Evolutionary conservation across 2,888 invertebrate genomes (phyloP), one percentile per base, ranked within the genome.

Genomic region (Scaptomyza caliginosa): DNA sequence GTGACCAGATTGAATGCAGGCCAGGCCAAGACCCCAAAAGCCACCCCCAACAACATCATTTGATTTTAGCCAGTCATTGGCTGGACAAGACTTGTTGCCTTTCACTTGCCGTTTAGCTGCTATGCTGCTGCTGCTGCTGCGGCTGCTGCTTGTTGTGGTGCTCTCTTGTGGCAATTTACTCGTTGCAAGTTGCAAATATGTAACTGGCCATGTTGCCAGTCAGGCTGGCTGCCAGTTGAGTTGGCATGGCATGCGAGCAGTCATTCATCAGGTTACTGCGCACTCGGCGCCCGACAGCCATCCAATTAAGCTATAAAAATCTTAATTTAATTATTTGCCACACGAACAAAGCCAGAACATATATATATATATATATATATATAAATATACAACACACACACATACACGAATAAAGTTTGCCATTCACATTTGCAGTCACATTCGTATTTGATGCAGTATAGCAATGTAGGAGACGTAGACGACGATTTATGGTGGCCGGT

Each of bases 231-330:
- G n/a, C 13, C n/a, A 48, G 32, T 13, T 48, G 46, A 21, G 36
- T 51, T 28, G 30, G 30, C 16, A 34, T 16, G 34, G 34, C 26
- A 28, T 45, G 17, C 42, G 45, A 24, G 52, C 50, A 66, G 67
- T 34, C 78, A 64, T 84, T 81, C 84, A 70, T 81, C 82, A 68
- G 69, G 65, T 68, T 62, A 64, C 48, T 55, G 36, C 51, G 57
- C 57, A 16, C 34, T 48, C 51, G 55, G 28, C 74, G 55, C 55
- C 74, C 81, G 80, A 69, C 83, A 76, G 70, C 59, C 80, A 82
- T 85, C 81, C 81, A 81, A 81, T 81, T 81, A 81, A 81, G 81
- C 80, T 69, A 86, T 81, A 86, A 83, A 86, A 81, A 79, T 79
- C 77, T 69, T 86, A 86, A 81, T 83, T 86, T 86, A 81, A 81